phyloP scores from a whole-genome alignment of 2,113 vertebrate genomes.

The Sinocyclocheilus maitianheensis region DNA sequence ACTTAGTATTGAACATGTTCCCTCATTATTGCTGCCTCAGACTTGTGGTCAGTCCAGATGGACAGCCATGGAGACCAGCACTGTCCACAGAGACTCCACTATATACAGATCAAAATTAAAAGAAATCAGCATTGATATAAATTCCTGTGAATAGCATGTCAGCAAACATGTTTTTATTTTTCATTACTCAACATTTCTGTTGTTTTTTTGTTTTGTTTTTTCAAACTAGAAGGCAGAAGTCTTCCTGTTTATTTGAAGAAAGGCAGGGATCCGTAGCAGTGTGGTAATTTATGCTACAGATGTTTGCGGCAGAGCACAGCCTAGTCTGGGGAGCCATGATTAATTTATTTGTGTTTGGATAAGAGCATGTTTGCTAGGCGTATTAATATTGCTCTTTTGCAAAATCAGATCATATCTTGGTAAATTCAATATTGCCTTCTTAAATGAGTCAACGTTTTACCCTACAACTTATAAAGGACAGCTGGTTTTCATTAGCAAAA shows the following conservation, averaged over 20 bases:
- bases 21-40: constrained; percentile 1
- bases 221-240: constrained; percentile 22
- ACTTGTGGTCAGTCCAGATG: not conserved
- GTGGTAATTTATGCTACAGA: constrained; percentile 68
- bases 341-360: constrained; percentile 72
- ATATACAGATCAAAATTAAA: not conserved
- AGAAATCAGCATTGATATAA: constrained; percentile 3
- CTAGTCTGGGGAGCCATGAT: constrained; percentile 63
- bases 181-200: constrained; percentile 56
- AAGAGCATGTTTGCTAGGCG: constrained; percentile 63
- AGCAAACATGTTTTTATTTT: constrained; percentile 32
- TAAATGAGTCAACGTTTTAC: constrained; percentile 64
- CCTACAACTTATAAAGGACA: constrained; percentile 54
- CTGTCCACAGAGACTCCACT: not conserved
- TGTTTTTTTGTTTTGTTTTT: not conserved
- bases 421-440: constrained; percentile 68
- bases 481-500: constrained; percentile 61
- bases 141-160: not conserved
- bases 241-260: constrained; percentile 55
- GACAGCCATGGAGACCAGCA: not conserved
- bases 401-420: constrained; percentile 66
- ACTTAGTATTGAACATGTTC: not conserved
- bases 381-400: constrained; percentile 73
- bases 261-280: constrained; percentile 51
- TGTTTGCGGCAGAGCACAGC: constrained; percentile 64